These are phyloP conservation scores for Ooceraea biroi DNA, from an alignment of 1,140 invertebrate genomes.

Conservation along the genomic window DNA sequence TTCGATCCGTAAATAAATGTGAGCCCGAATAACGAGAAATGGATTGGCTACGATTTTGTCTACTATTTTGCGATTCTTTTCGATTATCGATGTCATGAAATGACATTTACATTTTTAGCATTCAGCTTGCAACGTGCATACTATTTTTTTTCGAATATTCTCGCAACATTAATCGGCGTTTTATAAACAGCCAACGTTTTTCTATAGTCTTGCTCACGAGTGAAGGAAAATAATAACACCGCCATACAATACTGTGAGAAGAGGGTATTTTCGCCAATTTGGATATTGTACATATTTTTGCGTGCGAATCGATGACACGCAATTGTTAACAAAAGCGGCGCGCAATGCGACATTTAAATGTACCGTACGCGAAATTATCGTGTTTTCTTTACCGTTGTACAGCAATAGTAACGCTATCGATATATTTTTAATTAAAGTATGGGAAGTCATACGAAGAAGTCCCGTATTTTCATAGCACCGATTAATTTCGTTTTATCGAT, in stretches of 20 bases:
- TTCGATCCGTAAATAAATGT: constrained; percentile 28
- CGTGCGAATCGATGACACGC: background rate
- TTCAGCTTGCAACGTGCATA: background rate
- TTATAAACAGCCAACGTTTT: constrained; percentile 35
- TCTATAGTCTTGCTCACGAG: constrained; percentile 19
- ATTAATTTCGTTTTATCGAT: constrained; percentile 35
- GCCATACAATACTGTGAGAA: background rate
- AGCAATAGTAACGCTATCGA: background rate
- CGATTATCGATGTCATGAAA: constrained; percentile 23
- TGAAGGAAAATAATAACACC: constrained; percentile 51
- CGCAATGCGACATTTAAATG: background rate
- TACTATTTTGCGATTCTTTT: constrained; percentile 23
- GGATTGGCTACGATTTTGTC: constrained; percentile 28
- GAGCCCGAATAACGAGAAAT: constrained; percentile 21
- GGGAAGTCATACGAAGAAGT: constrained; percentile 7
- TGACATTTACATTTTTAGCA: constrained; percentile 53
- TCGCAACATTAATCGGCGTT: constrained; percentile 52
- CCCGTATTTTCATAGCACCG: background rate
- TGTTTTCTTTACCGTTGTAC: background rate
- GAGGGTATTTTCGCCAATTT: background rate
- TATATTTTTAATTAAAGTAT: constrained; percentile 13
- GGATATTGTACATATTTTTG: constrained; percentile 26
- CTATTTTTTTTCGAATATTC: constrained; percentile 38
- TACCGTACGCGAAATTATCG: background rate
- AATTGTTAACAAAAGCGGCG: background rate